Base-by-base conservation (phyloP, 2,797 vertebrate species). In the Oreochromis mossambicus region DNA sequence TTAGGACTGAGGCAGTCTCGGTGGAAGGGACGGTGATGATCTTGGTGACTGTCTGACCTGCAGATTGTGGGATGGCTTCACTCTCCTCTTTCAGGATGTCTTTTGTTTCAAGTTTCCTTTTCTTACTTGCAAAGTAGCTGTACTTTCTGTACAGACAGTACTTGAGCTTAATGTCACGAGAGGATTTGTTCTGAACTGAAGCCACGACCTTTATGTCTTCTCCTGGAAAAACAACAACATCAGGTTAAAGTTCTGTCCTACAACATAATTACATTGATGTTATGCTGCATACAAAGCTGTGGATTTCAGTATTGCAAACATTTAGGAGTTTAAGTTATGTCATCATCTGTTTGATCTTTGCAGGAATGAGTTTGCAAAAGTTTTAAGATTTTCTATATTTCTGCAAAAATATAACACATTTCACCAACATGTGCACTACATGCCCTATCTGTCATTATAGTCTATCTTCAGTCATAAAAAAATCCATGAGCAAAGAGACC, bases 171-270 rank as follows among this genome's bases (percentile, higher is more conserved):
- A 98, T 94, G 84, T 96, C 81, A 84, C 96, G 92, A 88, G 97
- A 97, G 86, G 97, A 97, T 93, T 94, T 97, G 81, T 98, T 98
- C 84, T 97, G 96, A 93, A 98, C 95, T 87, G 96, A 97, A 38
- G 96, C 95, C 87, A 97, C 96, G 78, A 98, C 97, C 90, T 97
- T 96, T 89, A 98, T 96, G 85, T 95, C 97, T 95, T 98, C 97
- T 91, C 97, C 98, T 98, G 92, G 34, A 76, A 78, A 87, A 29
- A 87, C 15, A 21, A 94, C 56, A 85, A n/a, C 17, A 83, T 7
- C 9, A 43, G 63, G 19, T 41, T 41, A 7, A 14, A 43, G 3
- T 52, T 5, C 7, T 8, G 17, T 61, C 1, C 52, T 46, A 34
- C 24, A 56, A 29, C 15, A 73, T 21, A 36, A 15, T 41, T 17